Percentiles rank a stretch among this genome's conserved stretches.
Evolutionary conservation across 2,797 vertebrate species (phyloP).

Genomic region (Lepilemur ruficaudatus): DNA sequence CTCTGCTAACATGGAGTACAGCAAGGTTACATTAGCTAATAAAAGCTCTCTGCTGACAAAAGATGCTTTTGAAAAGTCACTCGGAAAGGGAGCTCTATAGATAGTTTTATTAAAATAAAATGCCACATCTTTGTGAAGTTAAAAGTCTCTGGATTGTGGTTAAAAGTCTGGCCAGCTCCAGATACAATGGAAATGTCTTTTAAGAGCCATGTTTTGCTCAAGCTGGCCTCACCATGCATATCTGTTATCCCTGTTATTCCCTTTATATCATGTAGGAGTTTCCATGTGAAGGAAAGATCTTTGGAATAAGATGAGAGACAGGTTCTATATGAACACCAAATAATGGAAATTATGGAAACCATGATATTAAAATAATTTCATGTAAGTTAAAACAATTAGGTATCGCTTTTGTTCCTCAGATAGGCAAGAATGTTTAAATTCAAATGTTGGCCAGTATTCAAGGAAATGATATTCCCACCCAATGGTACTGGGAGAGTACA

Average conservation of each 20-base stretch:
- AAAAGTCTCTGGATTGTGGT: conserved; percentile 43
- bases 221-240: not conserved
- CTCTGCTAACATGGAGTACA: not conserved
- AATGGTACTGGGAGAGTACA: not conserved
- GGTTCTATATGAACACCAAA: not conserved
- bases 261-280: not conserved
- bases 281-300: not conserved
- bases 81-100: not conserved
- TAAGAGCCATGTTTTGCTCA: conserved; percentile 6
- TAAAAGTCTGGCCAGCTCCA: conserved; percentile 40
- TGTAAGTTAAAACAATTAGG: not conserved
- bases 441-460: not conserved
- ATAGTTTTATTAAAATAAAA: conserved; percentile 67
- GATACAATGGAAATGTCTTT: conserved; percentile 24
- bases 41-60: conserved; percentile 55
- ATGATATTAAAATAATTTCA: not conserved
- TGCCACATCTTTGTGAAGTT: conserved; percentile 35
- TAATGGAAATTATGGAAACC: not conserved
- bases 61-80: conserved; percentile 64
- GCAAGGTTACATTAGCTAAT: conserved; percentile 50
- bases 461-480: not conserved
- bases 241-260: not conserved
- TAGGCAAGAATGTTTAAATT: not conserved
- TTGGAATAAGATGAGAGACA: not conserved
- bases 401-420: not conserved